Evolutionary conservation across 2,113 vertebrate species (phyloP).

Genomic region (Serilophus lunatus): DNA sequence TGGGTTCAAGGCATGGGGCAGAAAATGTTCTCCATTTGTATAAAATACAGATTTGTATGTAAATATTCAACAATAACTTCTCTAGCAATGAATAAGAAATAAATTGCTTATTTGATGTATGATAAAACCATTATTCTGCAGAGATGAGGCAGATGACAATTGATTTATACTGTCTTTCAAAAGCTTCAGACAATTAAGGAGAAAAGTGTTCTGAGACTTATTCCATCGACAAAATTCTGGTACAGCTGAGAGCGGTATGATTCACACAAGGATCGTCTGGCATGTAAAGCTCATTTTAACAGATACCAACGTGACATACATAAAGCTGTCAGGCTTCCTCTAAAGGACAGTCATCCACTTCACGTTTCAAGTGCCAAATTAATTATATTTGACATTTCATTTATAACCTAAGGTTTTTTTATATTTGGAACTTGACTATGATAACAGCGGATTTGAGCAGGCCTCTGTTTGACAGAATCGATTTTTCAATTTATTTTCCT

Average conservation of each 20-base stretch:
- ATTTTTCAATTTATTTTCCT: constrained; percentile 66
- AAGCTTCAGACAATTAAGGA: constrained; percentile 49
- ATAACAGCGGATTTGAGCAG: constrained; percentile 63
- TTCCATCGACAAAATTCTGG: constrained; percentile 43
- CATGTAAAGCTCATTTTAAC: constrained; percentile 61
- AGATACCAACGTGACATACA: constrained; percentile 64
- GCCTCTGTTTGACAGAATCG: constrained; percentile 55
- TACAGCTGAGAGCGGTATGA: constrained; percentile 61
- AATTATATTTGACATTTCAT: constrained; percentile 76
- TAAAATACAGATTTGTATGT: constrained; percentile 27
- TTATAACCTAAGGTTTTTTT: constrained; percentile 75
- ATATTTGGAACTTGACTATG: constrained; percentile 57
- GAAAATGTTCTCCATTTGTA: neutral
- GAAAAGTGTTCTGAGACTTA: constrained; percentile 38
- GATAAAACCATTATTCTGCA: constrained; percentile 34
- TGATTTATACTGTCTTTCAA: constrained; percentile 45
- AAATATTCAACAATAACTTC: constrained; percentile 25
- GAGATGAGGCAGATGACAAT: constrained; percentile 41
- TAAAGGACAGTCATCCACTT: constrained; percentile 64
- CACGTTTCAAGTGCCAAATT: constrained; percentile 69
- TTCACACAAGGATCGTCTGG: constrained; percentile 59
- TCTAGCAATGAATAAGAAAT: constrained; percentile 16
- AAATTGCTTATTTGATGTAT: constrained; percentile 12
- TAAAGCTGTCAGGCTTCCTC: constrained; percentile 71
- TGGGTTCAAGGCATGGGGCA: neutral